phyloP scores from a whole-genome alignment of 2,797 vertebrate species.

The Emydoidea blandingii region DNA sequence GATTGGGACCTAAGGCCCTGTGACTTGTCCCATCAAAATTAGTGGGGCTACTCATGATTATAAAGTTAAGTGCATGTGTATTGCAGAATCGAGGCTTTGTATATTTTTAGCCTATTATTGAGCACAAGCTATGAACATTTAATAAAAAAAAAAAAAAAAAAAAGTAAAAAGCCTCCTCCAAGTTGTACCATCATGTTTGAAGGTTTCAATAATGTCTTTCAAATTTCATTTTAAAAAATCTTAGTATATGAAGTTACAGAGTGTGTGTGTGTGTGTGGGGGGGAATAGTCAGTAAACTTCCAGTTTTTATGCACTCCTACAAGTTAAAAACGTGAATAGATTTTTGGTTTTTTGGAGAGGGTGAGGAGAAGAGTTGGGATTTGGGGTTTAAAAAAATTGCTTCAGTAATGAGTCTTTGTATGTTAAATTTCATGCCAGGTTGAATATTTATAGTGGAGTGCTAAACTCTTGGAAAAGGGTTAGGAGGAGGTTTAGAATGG shows the following conservation, averaged over 20 bases:
- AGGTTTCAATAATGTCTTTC: background rate
- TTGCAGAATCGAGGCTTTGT: background rate
- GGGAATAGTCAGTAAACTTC: background rate
- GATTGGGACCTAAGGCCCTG: background rate
- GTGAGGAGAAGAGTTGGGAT: background rate
- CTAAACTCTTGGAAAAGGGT: background rate
- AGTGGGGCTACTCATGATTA: background rate
- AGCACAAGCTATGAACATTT: background rate
- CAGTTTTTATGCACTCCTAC: background rate
- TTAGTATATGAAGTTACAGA: background rate
- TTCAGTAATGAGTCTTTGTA: background rate
- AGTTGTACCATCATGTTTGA: background rate
- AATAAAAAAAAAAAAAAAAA: background rate
- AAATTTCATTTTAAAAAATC: background rate
- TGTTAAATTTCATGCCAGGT: background rate
- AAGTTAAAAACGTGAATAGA: background rate
- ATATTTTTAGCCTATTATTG: background rate
- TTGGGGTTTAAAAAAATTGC: background rate
- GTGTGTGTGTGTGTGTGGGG: background rate
- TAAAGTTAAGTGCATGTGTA: background rate
- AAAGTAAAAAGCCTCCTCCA: background rate
- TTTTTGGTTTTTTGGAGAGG: background rate
- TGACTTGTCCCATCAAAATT: background rate
- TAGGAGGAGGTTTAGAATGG: background rate
- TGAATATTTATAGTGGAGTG: background rate